Conservation (phyloP, 2,888 invertebrate species). For the Eristalinus sepulchralis region DNA sequence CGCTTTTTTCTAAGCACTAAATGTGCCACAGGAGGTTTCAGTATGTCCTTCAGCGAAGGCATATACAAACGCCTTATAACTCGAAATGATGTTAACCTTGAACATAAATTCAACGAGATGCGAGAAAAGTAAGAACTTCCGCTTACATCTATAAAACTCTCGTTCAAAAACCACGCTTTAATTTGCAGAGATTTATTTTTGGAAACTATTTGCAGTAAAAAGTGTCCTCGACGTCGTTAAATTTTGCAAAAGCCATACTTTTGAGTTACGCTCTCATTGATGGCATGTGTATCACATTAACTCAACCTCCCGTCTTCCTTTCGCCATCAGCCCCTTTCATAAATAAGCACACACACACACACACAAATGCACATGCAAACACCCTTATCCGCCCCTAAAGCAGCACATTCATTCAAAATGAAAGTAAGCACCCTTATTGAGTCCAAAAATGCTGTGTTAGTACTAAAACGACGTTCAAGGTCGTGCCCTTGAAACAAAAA, state of each 20-base stretch:
- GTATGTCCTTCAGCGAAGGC: too few relatives aligned
- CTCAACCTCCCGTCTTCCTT: not conserved
- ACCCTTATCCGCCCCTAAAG: not conserved
- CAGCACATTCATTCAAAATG: not conserved
- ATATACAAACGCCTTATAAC: too few relatives aligned
- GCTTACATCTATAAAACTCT: too few relatives aligned
- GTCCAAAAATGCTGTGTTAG: slow-evolving; percentile 46
- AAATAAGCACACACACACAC: not conserved
- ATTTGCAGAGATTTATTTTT: not conserved
- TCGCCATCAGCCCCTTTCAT: too few relatives aligned
- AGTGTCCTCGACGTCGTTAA: not conserved
- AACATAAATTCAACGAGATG: too few relatives aligned
- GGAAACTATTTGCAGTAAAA: not conserved
- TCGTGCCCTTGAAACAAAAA: slow-evolving; percentile 65
- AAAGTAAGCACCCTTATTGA: slow-evolving; percentile 25
- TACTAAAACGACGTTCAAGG: slow-evolving; percentile 61
- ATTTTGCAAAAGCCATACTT: not conserved
- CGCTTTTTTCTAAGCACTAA: too few relatives aligned
- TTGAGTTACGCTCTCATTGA: not conserved
- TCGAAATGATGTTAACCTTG: too few relatives aligned
- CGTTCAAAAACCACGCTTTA: too few relatives aligned
- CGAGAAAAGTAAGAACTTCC: too few relatives aligned
- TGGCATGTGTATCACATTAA: not conserved
- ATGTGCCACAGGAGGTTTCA: too few relatives aligned
- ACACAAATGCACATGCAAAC: not conserved